Evolutionary conservation across 1,140 invertebrate species (phyloP).

Genomic region (Meteorus sp.): DNA sequence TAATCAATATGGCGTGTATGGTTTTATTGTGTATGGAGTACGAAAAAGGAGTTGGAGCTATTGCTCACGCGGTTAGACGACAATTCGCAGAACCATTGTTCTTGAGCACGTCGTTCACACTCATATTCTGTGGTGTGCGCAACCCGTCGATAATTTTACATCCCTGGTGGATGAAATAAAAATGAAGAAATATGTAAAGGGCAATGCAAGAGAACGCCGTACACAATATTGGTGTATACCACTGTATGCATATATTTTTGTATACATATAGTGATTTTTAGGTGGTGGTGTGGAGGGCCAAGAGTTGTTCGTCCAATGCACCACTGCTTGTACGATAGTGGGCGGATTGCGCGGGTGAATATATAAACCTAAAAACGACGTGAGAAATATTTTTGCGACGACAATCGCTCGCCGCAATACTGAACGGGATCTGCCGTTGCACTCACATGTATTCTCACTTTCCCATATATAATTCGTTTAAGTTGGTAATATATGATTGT

Average conservation of each 20-base stretch:
- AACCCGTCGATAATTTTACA: conserved; percentile 46
- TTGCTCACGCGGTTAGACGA: conserved; percentile 59
- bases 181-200: conserved; percentile 15
- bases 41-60: conserved; percentile 26
- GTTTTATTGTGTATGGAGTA: not conserved
- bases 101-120: conserved; percentile 56
- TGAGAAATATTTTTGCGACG: conserved; percentile 26
- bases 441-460: not conserved
- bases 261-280: not conserved
- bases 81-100: conserved; percentile 56
- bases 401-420: conserved; percentile 11
- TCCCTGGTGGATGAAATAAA: conserved; percentile 27
- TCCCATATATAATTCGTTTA: too few species aligned
- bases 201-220: not conserved
- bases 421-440: not conserved
- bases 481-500: too few species aligned
- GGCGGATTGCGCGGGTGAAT: conserved; percentile 13
- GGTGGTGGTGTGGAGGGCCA: too few species aligned
- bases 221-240: conserved; percentile 1
- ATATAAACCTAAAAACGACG: conserved; percentile 3
- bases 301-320: not conserved
- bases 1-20: conserved; percentile 40
- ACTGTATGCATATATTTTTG: conserved; percentile 1
- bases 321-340: conserved; percentile 23
- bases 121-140: conserved; percentile 36